A percentile compares a stretch with the other conserved stretches of the same genome.
phyloP scores from a whole-genome alignment of 1,140 invertebrate genomes.

The Myzus persicae region DNA sequence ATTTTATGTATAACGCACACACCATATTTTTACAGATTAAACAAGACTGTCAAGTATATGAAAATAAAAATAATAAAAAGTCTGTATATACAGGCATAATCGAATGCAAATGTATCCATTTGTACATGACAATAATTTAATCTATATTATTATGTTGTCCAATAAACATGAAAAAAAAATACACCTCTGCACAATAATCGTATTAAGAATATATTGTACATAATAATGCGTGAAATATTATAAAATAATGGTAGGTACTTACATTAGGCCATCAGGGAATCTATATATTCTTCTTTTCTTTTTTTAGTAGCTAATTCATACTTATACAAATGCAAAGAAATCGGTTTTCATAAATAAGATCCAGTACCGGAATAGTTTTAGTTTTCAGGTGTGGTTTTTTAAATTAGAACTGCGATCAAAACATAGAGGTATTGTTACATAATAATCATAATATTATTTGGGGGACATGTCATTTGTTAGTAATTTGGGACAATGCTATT shows the following conservation, averaged over 20 bases:
- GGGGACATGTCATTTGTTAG: not conserved
- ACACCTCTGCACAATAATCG: constrained; percentile 22
- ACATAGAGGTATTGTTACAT: no score
- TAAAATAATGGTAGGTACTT: not conserved
- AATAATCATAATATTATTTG: no score
- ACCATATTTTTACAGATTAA: constrained; percentile 40
- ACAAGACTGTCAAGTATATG: not conserved
- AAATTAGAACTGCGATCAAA: not conserved
- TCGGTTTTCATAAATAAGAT: not conserved
- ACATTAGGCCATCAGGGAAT: not conserved
- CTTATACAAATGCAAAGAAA: not conserved
- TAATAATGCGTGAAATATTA: not conserved
- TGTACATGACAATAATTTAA: constrained; percentile 28
- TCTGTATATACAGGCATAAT: constrained; percentile 19
- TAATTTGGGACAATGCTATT: not conserved
- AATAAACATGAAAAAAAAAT: constrained; percentile 29
- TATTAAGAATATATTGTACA: constrained; percentile 1
- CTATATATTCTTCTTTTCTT: not conserved
- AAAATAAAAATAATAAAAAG: not conserved
- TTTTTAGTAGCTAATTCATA: not conserved
- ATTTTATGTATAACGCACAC: constrained; percentile 1
- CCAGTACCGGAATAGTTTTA: not conserved
- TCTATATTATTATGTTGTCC: constrained; percentile 39
- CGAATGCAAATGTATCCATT: not conserved
- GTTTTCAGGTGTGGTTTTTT: not conserved